These are phyloP conservation scores for Thelaira solivaga DNA, from an alignment of 2,888 invertebrate genomes.

Conservation along the genomic window DNA sequence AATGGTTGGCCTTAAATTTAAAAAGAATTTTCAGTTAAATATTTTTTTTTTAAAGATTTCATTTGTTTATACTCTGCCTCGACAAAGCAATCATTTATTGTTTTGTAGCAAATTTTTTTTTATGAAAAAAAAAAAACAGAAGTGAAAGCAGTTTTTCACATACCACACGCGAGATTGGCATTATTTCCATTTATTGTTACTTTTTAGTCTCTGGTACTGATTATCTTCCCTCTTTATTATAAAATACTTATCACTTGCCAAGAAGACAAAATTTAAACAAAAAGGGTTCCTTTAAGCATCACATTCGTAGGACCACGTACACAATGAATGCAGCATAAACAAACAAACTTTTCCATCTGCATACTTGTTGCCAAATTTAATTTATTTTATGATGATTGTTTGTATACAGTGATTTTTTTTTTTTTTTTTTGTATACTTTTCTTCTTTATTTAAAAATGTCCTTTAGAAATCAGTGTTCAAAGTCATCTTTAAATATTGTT, in stretches of 20 bases:
- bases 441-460: neutral
- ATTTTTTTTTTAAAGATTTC: too few species aligned
- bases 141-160: conserved; percentile 2
- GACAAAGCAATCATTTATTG: neutral
- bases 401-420: neutral
- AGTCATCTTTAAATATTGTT: too few species aligned
- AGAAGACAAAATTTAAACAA: conserved; percentile 25
- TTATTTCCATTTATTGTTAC: conserved; percentile 41
- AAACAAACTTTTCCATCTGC: conserved; percentile 29
- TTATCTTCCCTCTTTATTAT: neutral
- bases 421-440: neutral
- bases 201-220: neutral
- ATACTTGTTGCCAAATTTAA: conserved; percentile 45
- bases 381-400: conserved; percentile 42
- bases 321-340: conserved; percentile 6
- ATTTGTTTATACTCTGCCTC: neutral
- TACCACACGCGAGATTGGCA: conserved; percentile 45
- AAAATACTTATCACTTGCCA: conserved; percentile 46
- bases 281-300: conserved; percentile 40
- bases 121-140: conserved; percentile 7
- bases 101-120: conserved; percentile 19
- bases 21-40: too few species aligned
- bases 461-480: too few species aligned
- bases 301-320: conserved; percentile 34
- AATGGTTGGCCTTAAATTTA: too few species aligned